Percentiles rank a stretch among this genome's conserved stretches.
phyloP scores from a whole-genome alignment of 2,113 vertebrate genomes.

The Tauraco erythrolophus region DNA sequence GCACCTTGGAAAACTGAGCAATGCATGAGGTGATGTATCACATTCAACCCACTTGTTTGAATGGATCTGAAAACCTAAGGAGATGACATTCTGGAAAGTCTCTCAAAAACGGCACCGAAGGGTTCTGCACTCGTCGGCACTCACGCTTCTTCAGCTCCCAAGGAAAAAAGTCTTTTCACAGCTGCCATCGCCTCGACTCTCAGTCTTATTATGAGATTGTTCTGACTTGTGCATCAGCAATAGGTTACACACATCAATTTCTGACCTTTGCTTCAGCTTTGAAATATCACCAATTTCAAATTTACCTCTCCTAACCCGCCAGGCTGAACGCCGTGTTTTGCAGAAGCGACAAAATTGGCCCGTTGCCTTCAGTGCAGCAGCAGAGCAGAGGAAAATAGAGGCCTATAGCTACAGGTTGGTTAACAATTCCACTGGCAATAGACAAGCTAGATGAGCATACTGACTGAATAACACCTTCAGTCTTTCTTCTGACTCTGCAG shows the following conservation, averaged over 20 bases:
- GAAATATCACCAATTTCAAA: conserved; percentile 29
- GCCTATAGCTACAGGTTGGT: neutral
- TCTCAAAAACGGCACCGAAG: neutral
- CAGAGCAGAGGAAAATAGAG: neutral
- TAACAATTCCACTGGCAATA: neutral
- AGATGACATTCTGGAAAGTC: neutral
- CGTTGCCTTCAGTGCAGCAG: neutral
- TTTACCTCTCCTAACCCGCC: neutral
- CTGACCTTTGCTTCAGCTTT: conserved; percentile 44
- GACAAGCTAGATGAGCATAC: neutral
- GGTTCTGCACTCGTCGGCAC: neutral
- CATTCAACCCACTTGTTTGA: neutral
- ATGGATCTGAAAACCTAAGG: neutral
- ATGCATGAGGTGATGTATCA: neutral
- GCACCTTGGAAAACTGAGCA: neutral
- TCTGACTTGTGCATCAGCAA: conserved; percentile 17
- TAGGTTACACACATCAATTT: neutral
- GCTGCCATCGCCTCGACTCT: neutral
- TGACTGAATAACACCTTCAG: too few species aligned
- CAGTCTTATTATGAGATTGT: neutral
- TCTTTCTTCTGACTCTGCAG: neutral
- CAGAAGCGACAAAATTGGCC: neutral
- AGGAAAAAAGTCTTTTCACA: neutral
- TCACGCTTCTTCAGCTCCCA: neutral
- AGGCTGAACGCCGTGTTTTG: neutral